A percentile compares a stretch with the other conserved stretches of the same genome.
Conservation (phyloP, 2,113 vertebrate species). For the Isurus oxyrinchus region DNA sequence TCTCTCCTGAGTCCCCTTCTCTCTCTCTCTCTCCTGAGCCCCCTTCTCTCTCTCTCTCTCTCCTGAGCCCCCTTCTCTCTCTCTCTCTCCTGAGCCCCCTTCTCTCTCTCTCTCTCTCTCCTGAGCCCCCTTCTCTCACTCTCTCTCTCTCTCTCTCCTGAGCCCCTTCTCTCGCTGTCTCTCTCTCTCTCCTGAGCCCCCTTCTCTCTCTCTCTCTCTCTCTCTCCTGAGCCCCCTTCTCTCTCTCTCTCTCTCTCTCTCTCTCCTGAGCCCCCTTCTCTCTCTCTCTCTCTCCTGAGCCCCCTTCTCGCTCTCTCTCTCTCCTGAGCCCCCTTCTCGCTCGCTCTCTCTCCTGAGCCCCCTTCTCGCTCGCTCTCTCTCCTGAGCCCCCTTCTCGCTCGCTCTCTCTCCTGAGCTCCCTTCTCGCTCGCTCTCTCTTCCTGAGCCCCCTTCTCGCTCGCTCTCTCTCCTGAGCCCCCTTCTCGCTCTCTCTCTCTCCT, state of each 20-base stretch:
- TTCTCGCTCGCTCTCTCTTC: too few species aligned
- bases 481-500: too few species aligned
- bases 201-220: neutral
- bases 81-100: neutral
- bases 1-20: too few species aligned
- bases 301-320: neutral
- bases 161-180: neutral
- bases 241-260: too few species aligned
- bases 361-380: neutral
- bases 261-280: neutral
- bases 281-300: neutral
- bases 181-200: neutral
- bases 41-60: neutral
- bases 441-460: too few species aligned
- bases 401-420: too few species aligned
- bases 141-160: too few species aligned
- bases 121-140: neutral
- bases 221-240: neutral
- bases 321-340: neutral
- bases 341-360: too few species aligned
- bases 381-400: too few species aligned
- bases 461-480: too few species aligned
- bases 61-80: neutral
- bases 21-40: neutral
- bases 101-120: neutral